phyloP scores from a whole-genome alignment of 2,797 vertebrate genomes.

The Hephaestus fuliginosus region DNA sequence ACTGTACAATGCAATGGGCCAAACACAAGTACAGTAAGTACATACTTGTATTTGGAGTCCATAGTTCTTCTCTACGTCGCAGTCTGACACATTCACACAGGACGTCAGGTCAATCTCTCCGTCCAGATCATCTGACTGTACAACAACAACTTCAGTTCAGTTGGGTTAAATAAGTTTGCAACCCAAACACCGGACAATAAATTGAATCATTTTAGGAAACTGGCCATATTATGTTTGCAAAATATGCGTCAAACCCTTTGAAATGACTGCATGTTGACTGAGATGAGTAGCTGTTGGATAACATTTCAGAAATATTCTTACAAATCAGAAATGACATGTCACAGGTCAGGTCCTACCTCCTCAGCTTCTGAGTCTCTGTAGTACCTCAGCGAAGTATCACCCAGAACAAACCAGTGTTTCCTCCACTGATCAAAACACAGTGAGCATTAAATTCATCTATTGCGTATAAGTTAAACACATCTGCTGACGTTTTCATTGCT shows the following conservation, averaged over 20 bases:
- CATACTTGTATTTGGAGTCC: constrained; percentile 95
- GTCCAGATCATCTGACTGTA: constrained; percentile 91
- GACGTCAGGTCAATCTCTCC: constrained; percentile 92
- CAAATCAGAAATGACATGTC: background rate
- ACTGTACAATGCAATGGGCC: constrained; percentile 26
- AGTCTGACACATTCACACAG: constrained; percentile 91
- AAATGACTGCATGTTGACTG: background rate
- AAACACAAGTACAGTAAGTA: constrained; percentile 35
- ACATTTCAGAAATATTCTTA: background rate
- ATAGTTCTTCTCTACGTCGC: constrained; percentile 92
- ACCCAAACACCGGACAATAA: background rate
- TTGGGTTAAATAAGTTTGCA: background rate
- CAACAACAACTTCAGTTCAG: constrained; percentile 30
- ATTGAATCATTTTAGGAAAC: background rate
- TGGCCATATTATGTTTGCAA: background rate
- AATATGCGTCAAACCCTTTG: background rate
- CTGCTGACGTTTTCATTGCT: background rate
- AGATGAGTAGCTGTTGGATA: background rate
- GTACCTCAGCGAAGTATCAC: constrained; percentile 89
- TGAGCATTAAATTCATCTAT: background rate
- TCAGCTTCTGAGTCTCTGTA: constrained; percentile 94
- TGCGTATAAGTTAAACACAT: background rate
- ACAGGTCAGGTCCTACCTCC: constrained; percentile 87
- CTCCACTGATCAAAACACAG: constrained; percentile 89
- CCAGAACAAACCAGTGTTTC: constrained; percentile 97